These are phyloP conservation scores for Xyrichtys novacula DNA, from an alignment of 2,797 vertebrate genomes.

Conservation along the genomic window DNA sequence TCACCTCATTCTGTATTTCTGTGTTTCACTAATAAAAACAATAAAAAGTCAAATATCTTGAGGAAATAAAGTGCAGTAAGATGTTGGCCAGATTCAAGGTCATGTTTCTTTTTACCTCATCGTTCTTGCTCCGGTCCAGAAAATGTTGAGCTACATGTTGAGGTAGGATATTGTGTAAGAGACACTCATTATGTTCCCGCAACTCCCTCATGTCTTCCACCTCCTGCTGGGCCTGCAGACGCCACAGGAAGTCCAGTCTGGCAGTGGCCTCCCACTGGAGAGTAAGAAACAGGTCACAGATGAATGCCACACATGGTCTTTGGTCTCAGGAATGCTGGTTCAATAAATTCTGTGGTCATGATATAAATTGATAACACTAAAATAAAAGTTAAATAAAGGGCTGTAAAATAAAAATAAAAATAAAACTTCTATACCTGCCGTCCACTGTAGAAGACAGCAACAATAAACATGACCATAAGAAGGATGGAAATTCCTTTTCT, in stretches of 20 bases:
- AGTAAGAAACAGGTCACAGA: constrained; percentile 17
- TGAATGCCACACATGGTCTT: constrained; percentile 7
- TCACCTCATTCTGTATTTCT: no score
- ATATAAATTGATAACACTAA: not conserved
- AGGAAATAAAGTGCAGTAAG: no score
- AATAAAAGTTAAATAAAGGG: not conserved
- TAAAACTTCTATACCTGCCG: constrained; percentile 73
- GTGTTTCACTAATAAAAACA: no score
- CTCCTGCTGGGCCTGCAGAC: constrained; percentile 86
- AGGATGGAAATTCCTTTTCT: constrained; percentile 83
- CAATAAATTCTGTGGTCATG: not conserved
- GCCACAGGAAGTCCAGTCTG: constrained; percentile 87
- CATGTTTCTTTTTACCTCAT: constrained; percentile 71
- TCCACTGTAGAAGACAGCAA: constrained; percentile 85
- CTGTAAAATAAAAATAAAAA: not conserved
- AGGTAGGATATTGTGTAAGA: constrained; percentile 86
- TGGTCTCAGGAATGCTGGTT: no score
- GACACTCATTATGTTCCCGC: constrained; percentile 84
- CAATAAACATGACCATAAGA: constrained; percentile 84
- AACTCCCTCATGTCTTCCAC: constrained; percentile 86
- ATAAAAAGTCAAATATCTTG: no score
- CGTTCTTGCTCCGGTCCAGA: constrained; percentile 81
- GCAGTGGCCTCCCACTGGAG: constrained; percentile 85
- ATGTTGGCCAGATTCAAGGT: no score
- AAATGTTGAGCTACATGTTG: constrained; percentile 83